Evolutionary conservation across 2,113 vertebrate species (phyloP).

Genomic region (Varanus salvator): DNA sequence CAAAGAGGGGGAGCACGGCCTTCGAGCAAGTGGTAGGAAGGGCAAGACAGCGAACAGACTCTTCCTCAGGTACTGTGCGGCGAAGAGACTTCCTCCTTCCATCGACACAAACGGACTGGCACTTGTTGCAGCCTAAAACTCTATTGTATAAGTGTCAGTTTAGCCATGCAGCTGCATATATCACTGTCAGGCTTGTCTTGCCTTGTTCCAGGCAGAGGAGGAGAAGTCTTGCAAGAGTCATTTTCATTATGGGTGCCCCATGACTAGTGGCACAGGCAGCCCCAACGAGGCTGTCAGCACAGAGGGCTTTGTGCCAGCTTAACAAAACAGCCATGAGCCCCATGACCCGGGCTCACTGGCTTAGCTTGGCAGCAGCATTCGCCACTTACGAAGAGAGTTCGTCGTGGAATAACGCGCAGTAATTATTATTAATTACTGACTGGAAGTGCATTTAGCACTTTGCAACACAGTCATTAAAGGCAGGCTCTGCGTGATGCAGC

Average conservation of each 20-base stretch:
- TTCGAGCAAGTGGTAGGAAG: neutral
- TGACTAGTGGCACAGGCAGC: conserved; percentile 76
- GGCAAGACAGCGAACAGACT: neutral
- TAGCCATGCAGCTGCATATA: conserved; percentile 45
- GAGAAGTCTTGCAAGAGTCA: conserved; percentile 73
- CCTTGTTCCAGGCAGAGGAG: conserved; percentile 79
- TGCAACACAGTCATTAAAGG: neutral
- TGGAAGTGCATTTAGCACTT: neutral
- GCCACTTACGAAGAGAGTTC: neutral
- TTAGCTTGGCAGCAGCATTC: neutral
- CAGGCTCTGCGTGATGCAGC: neutral
- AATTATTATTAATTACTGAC: conserved; percentile 9
- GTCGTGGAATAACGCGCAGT: neutral
- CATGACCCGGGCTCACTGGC: neutral
- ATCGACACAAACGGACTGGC: conserved; percentile 32
- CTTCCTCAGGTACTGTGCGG: conserved; percentile 41
- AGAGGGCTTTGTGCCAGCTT: conserved; percentile 71
- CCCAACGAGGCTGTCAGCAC: conserved; percentile 72
- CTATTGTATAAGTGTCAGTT: conserved; percentile 47
- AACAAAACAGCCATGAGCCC: conserved; percentile 18
- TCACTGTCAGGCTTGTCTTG: conserved; percentile 65
- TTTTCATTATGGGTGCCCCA: conserved; percentile 79
- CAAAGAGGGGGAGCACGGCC: conserved; percentile 39
- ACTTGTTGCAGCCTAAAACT: conserved; percentile 33
- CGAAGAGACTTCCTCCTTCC: conserved; percentile 39